Evolutionary conservation across 2,113 vertebrate genomes (phyloP), one percentile per base, ranked within the genome.

Genomic region (Serinus canaria): DNA sequence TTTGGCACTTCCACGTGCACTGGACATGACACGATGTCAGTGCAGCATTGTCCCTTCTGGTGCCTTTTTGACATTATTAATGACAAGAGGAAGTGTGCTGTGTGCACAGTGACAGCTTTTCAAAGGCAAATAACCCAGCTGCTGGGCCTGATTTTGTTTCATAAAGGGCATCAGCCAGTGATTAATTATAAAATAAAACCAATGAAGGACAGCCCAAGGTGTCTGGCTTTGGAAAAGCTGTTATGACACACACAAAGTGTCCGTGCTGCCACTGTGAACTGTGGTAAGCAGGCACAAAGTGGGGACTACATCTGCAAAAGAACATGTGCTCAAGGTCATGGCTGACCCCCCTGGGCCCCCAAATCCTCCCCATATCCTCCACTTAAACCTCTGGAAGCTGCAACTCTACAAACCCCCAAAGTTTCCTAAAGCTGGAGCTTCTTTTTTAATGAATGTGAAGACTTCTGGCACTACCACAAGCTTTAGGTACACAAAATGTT

Each of bases 41-140:
- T 9, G 39, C 5, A 88, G 31, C 79, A n/a, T 74, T 78, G 78
- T 41, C 21, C 52, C 39, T 77, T 68, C 68, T 47, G 56, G 47
- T 37, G 43, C 33, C 90, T 81, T 80, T 41, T 68, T 69, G 50
- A 25, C 70, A 47, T 13, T n/a, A 69, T 58, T 64, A 77, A 53
- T 60, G 59, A 58, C 72, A 69, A 73, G 49, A 74, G 79, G 62
- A 73, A 85, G 49, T 62, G 75, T 27, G 47, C 67, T 81, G 58
- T 49, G 43, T 39, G 50, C 85, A 59, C 14, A 86, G 59, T 15
- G 95, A 80, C 60, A 94, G 67, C 46, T 86, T 90, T 79, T 77
- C 88, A 92, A 76, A 94, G 75, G 78, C 75, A 83, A 92, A 76
- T 66, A 87, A 69, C 63, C 44, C 63, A 90, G 88, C 75, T 83